Evolutionary conservation across 2,888 invertebrate genomes (phyloP).

Genomic region (Agonopterix subpropinquella): DNA sequence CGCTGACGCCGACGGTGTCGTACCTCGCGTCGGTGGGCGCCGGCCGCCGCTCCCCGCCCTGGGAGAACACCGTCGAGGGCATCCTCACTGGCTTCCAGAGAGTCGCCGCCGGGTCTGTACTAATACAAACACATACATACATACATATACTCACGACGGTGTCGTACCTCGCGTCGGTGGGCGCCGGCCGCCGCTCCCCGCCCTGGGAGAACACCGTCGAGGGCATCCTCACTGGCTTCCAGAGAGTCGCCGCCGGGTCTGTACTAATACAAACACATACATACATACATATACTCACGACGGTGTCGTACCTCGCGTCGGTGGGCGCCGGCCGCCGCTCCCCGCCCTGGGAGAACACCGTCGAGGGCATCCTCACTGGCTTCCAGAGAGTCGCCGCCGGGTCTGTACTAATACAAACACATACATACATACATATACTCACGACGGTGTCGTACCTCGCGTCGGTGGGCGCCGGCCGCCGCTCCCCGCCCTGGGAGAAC

Average conservation of each 20-base stretch:
- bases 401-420: too few relatives aligned
- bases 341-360: too few relatives aligned
- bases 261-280: constrained; percentile 1
- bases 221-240: constrained; percentile 75
- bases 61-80: constrained; percentile 66
- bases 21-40: constrained; percentile 71
- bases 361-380: too few relatives aligned
- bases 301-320: too few relatives aligned
- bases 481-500: too few relatives aligned
- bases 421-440: too few relatives aligned
- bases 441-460: too few relatives aligned
- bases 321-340: too few relatives aligned
- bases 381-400: too few relatives aligned
- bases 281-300: too few relatives aligned
- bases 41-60: constrained; percentile 48
- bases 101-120: constrained; percentile 77
- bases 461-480: too few relatives aligned
- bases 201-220: constrained; percentile 65
- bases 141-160: too few relatives aligned
- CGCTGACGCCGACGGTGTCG: constrained; percentile 81
- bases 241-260: constrained; percentile 79
- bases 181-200: constrained; percentile 39
- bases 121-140: neutral
- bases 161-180: constrained; percentile 70
- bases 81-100: constrained; percentile 76